A percentile compares a stretch with the other conserved stretches of the same genome.
phyloP scores from a whole-genome alignment of 1,140 invertebrate species.

The Drosophila hydei region DNA sequence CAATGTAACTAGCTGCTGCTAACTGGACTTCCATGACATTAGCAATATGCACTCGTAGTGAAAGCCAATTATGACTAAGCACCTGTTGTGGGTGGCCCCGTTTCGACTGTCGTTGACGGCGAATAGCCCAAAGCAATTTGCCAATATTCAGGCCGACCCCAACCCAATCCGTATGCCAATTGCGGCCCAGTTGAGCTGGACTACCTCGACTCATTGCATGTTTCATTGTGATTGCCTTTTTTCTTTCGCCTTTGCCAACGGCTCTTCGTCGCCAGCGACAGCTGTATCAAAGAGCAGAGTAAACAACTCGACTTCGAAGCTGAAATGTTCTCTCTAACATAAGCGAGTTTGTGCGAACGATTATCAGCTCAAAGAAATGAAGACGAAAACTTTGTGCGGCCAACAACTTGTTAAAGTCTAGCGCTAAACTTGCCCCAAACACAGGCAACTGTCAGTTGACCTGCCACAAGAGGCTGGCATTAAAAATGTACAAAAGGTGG shows the following conservation, averaged over 20 bases:
- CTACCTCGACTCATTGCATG: slow-evolving; percentile 44
- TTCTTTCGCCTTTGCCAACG: no score
- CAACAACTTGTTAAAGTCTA: not conserved
- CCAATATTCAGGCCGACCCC: slow-evolving; percentile 13
- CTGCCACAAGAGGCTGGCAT: no score
- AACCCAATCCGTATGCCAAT: not conserved
- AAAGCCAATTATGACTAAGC: slow-evolving; percentile 53
- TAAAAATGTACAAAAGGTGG: no score
- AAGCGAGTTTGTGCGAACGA: no score
- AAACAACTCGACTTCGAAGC: no score
- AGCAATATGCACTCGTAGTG: slow-evolving; percentile 30
- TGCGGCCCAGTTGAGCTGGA: slow-evolving; percentile 19
- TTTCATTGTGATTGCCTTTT: slow-evolving; percentile 58
- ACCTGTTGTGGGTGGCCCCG: slow-evolving; percentile 9
- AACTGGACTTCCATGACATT: slow-evolving; percentile 21
- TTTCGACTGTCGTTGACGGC: not conserved
- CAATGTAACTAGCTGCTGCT: not conserved
- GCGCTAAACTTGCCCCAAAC: not conserved
- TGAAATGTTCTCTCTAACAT: no score
- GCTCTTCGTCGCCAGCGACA: not conserved
- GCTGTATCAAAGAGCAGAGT: no score
- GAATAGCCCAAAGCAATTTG: slow-evolving; percentile 35
- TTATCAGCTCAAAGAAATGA: no score
- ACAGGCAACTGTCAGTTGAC: not conserved
- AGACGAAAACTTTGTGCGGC: not conserved